These are phyloP conservation scores for Alectura lathami DNA, from an alignment of 2,113 vertebrate species.

Conservation along the genomic window DNA sequence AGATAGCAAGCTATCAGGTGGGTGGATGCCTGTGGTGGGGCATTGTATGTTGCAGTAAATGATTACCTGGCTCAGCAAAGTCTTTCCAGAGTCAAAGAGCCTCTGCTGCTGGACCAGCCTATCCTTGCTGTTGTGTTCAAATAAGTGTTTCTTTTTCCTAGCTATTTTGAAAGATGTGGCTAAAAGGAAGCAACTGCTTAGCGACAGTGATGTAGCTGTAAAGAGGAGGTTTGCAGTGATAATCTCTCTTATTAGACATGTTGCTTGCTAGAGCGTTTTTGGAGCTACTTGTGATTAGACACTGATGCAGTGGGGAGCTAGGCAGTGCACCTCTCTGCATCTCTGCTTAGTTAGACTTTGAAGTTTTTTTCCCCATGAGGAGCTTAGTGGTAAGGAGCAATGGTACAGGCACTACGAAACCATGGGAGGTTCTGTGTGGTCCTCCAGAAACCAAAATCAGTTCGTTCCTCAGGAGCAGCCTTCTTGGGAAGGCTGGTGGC, in stretches of 20 bases:
- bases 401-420: not conserved
- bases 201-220: not conserved
- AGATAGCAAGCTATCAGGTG: not conserved
- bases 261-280: not conserved
- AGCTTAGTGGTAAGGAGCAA: not conserved
- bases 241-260: not conserved
- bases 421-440: not conserved
- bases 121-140: not conserved
- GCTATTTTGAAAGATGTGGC: not conserved
- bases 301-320: not conserved
- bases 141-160: not conserved
- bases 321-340: not conserved
- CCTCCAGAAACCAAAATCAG: not conserved
- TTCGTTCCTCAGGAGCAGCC: not conserved
- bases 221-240: not conserved
- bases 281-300: not conserved
- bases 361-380: not conserved
- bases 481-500: not conserved
- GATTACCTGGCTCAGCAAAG: fast-evolving
- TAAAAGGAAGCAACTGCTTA: not conserved
- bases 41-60: not conserved
- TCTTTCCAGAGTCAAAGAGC: not conserved
- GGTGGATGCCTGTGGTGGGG: not conserved
- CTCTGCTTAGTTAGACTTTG: not conserved
- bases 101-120: not conserved